A percentile compares a stretch with the other conserved stretches of the same genome.
Evolutionary conservation across 2,113 vertebrate genomes (phyloP).

Genomic region (Pseudolaguvia tuberculata): DNA sequence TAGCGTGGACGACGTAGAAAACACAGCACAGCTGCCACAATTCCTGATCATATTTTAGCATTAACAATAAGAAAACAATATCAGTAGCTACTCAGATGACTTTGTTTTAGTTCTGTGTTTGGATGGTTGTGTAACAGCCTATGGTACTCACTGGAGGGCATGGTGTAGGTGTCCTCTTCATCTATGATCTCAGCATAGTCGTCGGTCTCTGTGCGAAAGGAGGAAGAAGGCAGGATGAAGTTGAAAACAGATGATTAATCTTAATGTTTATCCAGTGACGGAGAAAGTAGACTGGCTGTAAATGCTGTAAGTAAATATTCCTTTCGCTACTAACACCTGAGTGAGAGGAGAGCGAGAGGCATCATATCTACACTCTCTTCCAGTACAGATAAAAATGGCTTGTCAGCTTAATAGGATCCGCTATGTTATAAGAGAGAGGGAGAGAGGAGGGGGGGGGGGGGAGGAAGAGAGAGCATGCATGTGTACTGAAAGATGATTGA

Average conservation of each 20-base stretch:
- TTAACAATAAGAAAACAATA: not conserved
- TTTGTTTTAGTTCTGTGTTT: not conserved
- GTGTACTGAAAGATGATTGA: conserved; percentile 12
- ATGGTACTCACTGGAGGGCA: conserved; percentile 93
- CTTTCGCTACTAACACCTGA: conserved; percentile 23
- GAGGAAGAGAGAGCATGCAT: conserved; percentile 26
- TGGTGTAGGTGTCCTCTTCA: conserved; percentile 96
- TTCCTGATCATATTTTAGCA: not conserved
- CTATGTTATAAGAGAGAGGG: conserved; percentile 44
- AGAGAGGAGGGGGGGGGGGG: conserved; percentile 27
- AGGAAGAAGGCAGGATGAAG: conserved; percentile 19
- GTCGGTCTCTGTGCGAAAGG: conserved; percentile 83
- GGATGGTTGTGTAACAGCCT: not conserved
- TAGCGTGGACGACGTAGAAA: not conserved
- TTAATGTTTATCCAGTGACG: not conserved
- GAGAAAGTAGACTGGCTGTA: conserved; percentile 37
- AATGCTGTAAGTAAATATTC: conserved; percentile 28
- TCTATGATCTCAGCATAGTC: conserved; percentile 99
- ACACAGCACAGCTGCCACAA: not conserved
- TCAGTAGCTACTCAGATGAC: not conserved
- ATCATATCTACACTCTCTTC: conserved; percentile 1
- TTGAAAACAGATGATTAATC: not conserved
- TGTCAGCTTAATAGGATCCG: conserved; percentile 39
- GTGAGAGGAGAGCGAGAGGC: conserved; percentile 13
- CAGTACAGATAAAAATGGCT: conserved; percentile 22